phyloP scores from a whole-genome alignment of 2,113 vertebrate species.

The Malurus melanocephalus region DNA sequence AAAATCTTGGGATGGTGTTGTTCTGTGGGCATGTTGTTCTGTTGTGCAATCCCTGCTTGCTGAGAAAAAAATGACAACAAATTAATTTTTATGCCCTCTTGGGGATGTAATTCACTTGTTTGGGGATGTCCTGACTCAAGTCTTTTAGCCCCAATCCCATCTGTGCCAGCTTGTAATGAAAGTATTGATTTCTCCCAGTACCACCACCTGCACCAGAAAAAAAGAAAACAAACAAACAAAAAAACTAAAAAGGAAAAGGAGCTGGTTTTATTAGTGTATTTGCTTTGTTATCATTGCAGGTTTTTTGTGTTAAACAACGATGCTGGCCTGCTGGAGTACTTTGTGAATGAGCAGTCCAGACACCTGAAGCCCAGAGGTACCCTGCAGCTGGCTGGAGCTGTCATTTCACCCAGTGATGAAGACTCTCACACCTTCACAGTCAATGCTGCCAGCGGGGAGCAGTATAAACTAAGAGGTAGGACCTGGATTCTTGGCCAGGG shows the following conservation, averaged over 20 bases:
- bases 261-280: not conserved
- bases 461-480: conserved; percentile 95
- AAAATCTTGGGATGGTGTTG: not conserved
- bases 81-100: not conserved
- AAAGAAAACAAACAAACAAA: no score
- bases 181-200: not conserved
- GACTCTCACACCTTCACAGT: conserved; percentile 97
- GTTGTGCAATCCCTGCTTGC: not conserved
- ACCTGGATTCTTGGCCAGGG: not conserved
- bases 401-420: conserved; percentile 97
- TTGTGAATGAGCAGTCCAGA: conserved; percentile 93
- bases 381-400: conserved; percentile 90
- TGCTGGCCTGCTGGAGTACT: conserved; percentile 93
- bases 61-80: not conserved
- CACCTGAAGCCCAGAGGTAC: conserved; percentile 93
- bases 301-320: conserved; percentile 98
- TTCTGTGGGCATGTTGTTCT: not conserved
- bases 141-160: not conserved
- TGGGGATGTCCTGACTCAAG: not conserved
- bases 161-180: not conserved
- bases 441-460: conserved; percentile 95
- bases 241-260: not conserved
- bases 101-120: not conserved
- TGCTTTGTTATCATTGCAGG: conserved; percentile 63
- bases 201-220: no score